Conservation (phyloP, 2,888 invertebrate species). For the Cephus rjabovi region DNA sequence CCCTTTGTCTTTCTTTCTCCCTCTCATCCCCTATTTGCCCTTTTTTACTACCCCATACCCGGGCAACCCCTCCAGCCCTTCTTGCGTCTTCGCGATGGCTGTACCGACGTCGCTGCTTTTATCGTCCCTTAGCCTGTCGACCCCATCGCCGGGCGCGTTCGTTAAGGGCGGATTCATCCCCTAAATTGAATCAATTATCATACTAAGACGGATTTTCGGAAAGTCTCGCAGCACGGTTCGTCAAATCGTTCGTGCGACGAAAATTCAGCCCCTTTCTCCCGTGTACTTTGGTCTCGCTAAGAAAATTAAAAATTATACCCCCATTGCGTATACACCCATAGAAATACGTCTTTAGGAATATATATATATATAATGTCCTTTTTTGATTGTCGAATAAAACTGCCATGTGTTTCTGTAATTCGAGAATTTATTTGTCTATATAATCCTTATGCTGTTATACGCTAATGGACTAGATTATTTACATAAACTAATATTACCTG, state of each 20-base stretch:
- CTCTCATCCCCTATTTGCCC: conserved; percentile 25
- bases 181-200: conserved; percentile 65
- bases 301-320: no score
- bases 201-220: conserved; percentile 61
- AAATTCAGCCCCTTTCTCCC: neutral
- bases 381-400: no score
- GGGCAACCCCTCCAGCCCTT: neutral
- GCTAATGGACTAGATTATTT: no score
- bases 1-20: conserved; percentile 41
- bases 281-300: no score
- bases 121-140: conserved; percentile 58
- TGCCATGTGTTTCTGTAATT: no score
- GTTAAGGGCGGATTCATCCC: conserved; percentile 63
- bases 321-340: no score
- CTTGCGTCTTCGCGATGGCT: conserved; percentile 24
- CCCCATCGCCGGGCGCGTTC: conserved; percentile 55
- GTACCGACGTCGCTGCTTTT: conserved; percentile 42
- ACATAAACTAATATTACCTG: no score
- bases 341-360: no score
- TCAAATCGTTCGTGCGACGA: no score
- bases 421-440: no score
- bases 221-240: conserved; percentile 31
- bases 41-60: conserved; percentile 35
- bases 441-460: no score
- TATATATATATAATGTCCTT: no score